phyloP scores from a whole-genome alignment of 2,113 vertebrate species.

The Salvelinus sp. region DNA sequence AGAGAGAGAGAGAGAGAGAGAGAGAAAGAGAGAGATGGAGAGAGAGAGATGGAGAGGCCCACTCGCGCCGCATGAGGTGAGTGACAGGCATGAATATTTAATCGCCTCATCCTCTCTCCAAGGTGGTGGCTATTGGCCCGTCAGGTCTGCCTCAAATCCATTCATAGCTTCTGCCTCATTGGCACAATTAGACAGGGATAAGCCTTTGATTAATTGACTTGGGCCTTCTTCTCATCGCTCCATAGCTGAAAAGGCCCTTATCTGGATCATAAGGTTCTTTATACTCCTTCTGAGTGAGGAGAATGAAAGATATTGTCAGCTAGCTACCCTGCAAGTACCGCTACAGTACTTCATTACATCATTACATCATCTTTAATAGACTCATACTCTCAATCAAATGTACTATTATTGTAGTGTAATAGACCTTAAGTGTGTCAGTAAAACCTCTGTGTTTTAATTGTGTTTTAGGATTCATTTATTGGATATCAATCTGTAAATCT shows the following conservation, averaged over 20 bases:
- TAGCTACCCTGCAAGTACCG: slow-evolving; percentile 8
- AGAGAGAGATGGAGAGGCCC: neutral
- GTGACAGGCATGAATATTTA: slow-evolving; percentile 75
- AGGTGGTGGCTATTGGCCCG: slow-evolving; percentile 58
- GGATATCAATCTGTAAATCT: slow-evolving; percentile 15
- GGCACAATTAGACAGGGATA: slow-evolving; percentile 64
- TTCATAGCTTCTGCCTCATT: slow-evolving; percentile 63
- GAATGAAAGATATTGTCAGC: slow-evolving; percentile 25
- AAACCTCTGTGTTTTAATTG: slow-evolving; percentile 11
- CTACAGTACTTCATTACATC: neutral
- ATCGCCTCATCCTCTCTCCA: slow-evolving; percentile 55
- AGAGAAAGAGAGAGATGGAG: slow-evolving; percentile 7
- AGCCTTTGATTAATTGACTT: slow-evolving; percentile 56
- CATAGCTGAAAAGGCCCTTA: slow-evolving; percentile 31
- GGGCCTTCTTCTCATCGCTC: slow-evolving; percentile 42
- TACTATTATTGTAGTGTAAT: slow-evolving; percentile 10
- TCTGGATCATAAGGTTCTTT: slow-evolving; percentile 19
- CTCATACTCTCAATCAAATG: slow-evolving; percentile 21
- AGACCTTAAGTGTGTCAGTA: neutral
- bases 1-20: neutral
- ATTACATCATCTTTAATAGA: neutral
- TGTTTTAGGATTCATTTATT: slow-evolving; percentile 1
- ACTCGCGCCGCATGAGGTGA: slow-evolving; percentile 52
- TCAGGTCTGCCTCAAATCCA: slow-evolving; percentile 53
- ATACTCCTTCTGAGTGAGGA: slow-evolving; percentile 9